Conservation (phyloP, 2,888 invertebrate species). For the Mimumesa dahlbomi region DNA sequence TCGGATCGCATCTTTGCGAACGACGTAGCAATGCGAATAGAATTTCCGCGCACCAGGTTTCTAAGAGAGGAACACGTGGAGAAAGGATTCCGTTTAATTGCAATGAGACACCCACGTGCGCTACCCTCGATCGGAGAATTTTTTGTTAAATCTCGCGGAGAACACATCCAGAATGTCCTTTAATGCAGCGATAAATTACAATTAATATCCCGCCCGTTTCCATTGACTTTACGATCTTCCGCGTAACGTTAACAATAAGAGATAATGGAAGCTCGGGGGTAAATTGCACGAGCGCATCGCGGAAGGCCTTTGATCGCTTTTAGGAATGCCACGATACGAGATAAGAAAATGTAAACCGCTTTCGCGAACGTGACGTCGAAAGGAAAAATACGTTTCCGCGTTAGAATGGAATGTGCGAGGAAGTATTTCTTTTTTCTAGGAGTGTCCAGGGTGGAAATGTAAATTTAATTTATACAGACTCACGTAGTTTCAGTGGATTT, state of each 20-base stretch:
- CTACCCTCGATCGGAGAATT: slow-evolving; percentile 1
- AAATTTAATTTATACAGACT: neutral
- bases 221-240: slow-evolving; percentile 12
- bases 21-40: neutral
- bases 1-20: too few species aligned
- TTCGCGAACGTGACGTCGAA: too few species aligned
- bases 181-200: slow-evolving; percentile 35
- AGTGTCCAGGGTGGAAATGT: too few species aligned
- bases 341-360: too few species aligned
- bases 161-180: slow-evolving; percentile 5
- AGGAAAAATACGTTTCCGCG: too few species aligned
- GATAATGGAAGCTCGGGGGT: slow-evolving; percentile 15
- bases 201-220: slow-evolving; percentile 30
- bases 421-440: too few species aligned
- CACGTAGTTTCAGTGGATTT: neutral
- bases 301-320: slow-evolving; percentile 10
- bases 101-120: slow-evolving; percentile 8
- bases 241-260: slow-evolving; percentile 11
- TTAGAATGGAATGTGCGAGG: too few species aligned
- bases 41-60: neutral
- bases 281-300: slow-evolving; percentile 19
- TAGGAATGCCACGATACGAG: slow-evolving; percentile 13
- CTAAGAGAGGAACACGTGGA: neutral
- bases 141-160: slow-evolving; percentile 16
- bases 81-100: slow-evolving; percentile 23